These are phyloP conservation scores for Eulacestoma nigropectus DNA, from an alignment of 2,113 vertebrate genomes.

Conservation along the genomic window DNA sequence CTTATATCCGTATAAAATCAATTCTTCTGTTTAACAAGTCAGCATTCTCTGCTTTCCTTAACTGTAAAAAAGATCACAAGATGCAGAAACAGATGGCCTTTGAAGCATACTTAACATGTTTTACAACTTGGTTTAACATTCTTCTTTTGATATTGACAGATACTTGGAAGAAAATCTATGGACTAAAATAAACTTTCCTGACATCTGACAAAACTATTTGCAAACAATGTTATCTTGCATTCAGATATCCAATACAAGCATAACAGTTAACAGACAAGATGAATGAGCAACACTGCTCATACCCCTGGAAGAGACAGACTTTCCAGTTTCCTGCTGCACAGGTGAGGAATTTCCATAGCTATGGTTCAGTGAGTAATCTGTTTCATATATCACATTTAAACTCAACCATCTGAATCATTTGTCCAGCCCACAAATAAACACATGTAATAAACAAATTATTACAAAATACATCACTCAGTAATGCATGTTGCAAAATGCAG, in stretches of 20 bases:
- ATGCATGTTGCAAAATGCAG: not conserved
- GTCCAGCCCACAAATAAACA: not conserved
- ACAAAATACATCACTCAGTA: not conserved
- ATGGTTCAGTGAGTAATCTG: not conserved
- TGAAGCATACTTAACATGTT: not conserved
- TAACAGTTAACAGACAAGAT: not conserved
- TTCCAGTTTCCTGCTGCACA: not conserved
- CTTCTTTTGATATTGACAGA: not conserved
- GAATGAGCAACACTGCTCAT: not conserved
- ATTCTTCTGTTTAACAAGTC: not conserved
- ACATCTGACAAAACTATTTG: not conserved
- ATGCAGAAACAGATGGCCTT: not conserved
- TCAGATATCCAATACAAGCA: not conserved
- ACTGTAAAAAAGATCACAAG: not conserved
- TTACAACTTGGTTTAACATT: not conserved
- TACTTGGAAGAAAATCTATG: not conserved
- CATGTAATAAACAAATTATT: not conserved
- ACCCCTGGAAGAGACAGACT: not conserved
- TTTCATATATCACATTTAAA: not conserved
- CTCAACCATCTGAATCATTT: not conserved
- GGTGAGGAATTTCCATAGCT: not conserved
- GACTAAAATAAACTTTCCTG: not conserved
- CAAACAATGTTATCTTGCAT: not conserved
- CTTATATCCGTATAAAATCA: not conserved
- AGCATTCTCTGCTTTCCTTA: not conserved